Evolutionary conservation across 2,797 vertebrate species (phyloP), one percentile per base, ranked within the genome.

Genomic region (Pitangus sulphuratus): DNA sequence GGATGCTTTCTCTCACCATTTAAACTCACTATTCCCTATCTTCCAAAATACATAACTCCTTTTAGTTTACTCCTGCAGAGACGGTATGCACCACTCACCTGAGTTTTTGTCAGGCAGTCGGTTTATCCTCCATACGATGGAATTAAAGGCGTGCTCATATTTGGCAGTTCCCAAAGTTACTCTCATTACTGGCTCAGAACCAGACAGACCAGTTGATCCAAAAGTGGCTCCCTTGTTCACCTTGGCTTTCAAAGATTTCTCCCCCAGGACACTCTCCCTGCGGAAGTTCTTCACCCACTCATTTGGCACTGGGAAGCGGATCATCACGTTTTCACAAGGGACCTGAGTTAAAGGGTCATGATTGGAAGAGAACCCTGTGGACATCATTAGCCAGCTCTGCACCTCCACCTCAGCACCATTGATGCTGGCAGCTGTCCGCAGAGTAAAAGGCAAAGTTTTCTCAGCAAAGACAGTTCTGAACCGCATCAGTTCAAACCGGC

Each of bases 241-340:
- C 95, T 98, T 98, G 78, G 99, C 99, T 97, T 99, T 99, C 94
- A 99, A 87, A 71, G 99, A 99, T 92, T 98, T 99, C 89, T 99
- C 98, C 56, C 98, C 98, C 12, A 98, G 97, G 80, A 99, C 98
- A 1, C 98, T 98, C 45, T 99, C 99, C 84, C 98, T 98, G 54
- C 98, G 98, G 96, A 99, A 99, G 96, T 99, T 99, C 97, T 99
- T 99, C 61, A 98, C 98, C 99, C 99, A 99, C 74, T 98, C 98
- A 1, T 97, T 97, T n/a, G 98, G 98, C 89, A 99, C 98, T 0
- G 98, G 98, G 94, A 98, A 99, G 45, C 98, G 98, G 24, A 99
- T 97, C 97, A 98, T 98, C 76, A 99, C 98, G 3, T 99, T 99
- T 97, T 99, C 99, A 95, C 99, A 99, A 31, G 99, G 99, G 18